Evolutionary conservation across 2,888 invertebrate genomes (phyloP), one percentile per base, ranked within the genome.

Genomic region (Hyposoter dolosus): DNA sequence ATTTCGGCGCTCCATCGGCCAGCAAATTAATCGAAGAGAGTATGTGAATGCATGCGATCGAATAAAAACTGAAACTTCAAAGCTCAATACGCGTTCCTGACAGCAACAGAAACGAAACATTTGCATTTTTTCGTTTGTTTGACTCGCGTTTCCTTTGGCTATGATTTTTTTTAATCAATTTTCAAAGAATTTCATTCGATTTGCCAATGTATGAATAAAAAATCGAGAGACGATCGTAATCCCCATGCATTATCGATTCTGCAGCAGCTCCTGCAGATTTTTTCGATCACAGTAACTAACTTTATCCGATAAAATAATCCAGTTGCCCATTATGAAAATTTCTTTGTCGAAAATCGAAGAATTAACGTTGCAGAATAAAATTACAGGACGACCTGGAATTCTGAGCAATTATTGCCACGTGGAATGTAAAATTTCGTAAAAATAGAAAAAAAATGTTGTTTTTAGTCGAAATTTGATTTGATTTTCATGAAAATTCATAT

Each of bases 11-110:
- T 43, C 79, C 71, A 23, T 45, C 32, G 65, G 81, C 56, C 69
- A 60, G 84, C 74, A 69, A 82, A 85, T 85, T 85, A 85, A 85
- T 85, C 85, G 82, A 82, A 82, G 82, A 79, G 82, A 85, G 85
- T 85, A 63, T n/a, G 78, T 50, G 65, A 12, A 35, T 47, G 12
- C 32, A 40, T 43, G 19, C 63, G 53, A 75, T 74, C 63, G 60
- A 78, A 85, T 74, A 69, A 68, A 75, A n/a, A 43, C 43, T 74
- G 35, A 65, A 66, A 79, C 82, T 75, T 85, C 85, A 82, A 85
- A 85, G 85, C 85, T 78, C 10, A 63, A 32, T 68, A 28, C 82
- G 72, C 50, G 50, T 50, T 71, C n/a, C 79, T 71, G 74, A 82
- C 69, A 66, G 78, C 19, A 17, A 15, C 17, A 19, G 63, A 82